Conservation (phyloP, 2,797 vertebrate species). For the Lagorchestes hirsutus region DNA sequence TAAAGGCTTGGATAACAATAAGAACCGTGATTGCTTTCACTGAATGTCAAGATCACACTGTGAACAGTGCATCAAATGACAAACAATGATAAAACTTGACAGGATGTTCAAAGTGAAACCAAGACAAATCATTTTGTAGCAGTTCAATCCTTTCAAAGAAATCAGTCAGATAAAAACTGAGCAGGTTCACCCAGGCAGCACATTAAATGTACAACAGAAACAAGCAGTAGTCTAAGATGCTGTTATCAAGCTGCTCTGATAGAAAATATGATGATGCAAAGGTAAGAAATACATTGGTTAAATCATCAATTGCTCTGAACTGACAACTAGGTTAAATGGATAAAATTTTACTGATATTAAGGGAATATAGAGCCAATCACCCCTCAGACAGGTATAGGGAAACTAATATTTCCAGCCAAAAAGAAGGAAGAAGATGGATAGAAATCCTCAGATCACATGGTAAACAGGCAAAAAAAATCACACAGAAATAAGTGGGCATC, state of each 20-base stretch:
- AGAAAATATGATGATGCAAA: conserved; percentile 35
- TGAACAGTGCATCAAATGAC: not conserved
- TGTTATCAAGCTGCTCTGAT: not conserved
- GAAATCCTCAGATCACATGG: not conserved
- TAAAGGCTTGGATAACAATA: not conserved
- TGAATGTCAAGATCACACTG: not conserved
- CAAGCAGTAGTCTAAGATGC: not conserved
- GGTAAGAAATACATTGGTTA: conserved; percentile 1
- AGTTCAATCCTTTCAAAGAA: conserved; percentile 23
- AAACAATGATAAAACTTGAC: conserved; percentile 36
- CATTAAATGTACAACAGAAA: conserved; percentile 6
- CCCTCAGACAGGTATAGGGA: conserved; percentile 15
- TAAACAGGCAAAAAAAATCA: not conserved
- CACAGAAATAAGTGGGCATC: not conserved
- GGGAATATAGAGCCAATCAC: not conserved
- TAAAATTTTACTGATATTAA: not conserved
- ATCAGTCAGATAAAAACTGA: not conserved
- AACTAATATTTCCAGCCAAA: not conserved
- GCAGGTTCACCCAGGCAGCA: conserved; percentile 12
- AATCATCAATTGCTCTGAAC: conserved; percentile 38
- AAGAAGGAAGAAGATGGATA: not conserved
- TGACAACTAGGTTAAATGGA: conserved; percentile 16
- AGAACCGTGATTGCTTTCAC: not conserved
- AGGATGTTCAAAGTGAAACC: conserved; percentile 27
- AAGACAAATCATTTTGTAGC: conserved; percentile 18